phyloP scores from a whole-genome alignment of 1,140 invertebrate genomes.

The Lordiphosa stackelbergi region DNA sequence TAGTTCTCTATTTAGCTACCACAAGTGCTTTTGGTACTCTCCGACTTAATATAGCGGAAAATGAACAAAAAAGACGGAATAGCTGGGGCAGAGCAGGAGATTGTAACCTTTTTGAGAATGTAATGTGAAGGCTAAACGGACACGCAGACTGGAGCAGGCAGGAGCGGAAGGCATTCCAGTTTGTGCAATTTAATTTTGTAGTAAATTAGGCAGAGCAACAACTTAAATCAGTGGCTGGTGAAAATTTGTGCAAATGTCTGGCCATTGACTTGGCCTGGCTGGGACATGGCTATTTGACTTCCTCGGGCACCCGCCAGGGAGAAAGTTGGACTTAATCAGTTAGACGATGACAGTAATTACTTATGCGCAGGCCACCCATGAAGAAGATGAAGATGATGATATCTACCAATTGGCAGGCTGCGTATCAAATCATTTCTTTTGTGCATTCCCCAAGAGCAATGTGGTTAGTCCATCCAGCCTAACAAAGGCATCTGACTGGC shows the following conservation, averaged over 20 bases:
- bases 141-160: slow-evolving; percentile 9
- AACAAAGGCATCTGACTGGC: neutral
- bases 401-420: neutral
- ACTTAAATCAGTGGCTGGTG: slow-evolving; percentile 40
- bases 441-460: slow-evolving; percentile 2
- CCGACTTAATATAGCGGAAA: slow-evolving; percentile 51
- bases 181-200: slow-evolving; percentile 56
- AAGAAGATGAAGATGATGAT: slow-evolving; percentile 1
- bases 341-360: slow-evolving; percentile 4
- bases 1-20: slow-evolving; percentile 54
- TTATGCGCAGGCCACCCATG: neutral
- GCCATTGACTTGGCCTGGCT: slow-evolving; percentile 1
- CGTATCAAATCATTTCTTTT: slow-evolving; percentile 5
- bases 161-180: slow-evolving; percentile 38
- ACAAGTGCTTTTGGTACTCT: slow-evolving; percentile 42
- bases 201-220: slow-evolving; percentile 48
- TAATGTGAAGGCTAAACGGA: slow-evolving; percentile 19
- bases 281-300: slow-evolving; percentile 5
- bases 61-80: slow-evolving; percentile 45
- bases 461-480: neutral
- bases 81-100: neutral
- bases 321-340: slow-evolving; percentile 5
- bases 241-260: slow-evolving; percentile 49
- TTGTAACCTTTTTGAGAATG: slow-evolving; percentile 1
- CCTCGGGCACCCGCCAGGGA: neutral